Conservation (phyloP, 2,797 vertebrate species). For the Darevskia mixta region DNA sequence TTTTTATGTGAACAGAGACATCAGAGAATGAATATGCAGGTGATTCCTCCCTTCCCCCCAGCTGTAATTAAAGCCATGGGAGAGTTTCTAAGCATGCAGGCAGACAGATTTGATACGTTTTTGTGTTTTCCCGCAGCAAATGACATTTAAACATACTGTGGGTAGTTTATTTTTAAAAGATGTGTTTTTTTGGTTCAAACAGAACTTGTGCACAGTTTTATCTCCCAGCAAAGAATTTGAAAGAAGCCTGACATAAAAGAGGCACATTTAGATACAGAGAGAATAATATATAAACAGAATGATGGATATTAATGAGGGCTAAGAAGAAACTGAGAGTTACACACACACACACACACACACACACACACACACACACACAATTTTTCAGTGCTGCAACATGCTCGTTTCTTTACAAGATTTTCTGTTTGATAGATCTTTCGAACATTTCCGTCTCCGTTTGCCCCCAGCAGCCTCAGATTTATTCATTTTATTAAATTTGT, state of each 20-base stretch:
- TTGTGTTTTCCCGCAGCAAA: background rate
- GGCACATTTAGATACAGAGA: background rate
- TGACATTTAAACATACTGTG: slow-evolving; percentile 10
- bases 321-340: background rate
- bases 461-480: background rate
- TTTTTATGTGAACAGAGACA: background rate
- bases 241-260: background rate
- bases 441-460: background rate
- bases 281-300: slow-evolving; percentile 1
- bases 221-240: background rate
- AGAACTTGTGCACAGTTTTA: slow-evolving; percentile 1
- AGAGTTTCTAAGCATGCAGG: background rate
- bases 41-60: background rate
- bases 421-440: background rate
- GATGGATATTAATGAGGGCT: slow-evolving; percentile 8
- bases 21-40: background rate
- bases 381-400: too few species aligned
- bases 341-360: background rate
- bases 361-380: background rate
- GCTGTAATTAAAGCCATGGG: background rate
- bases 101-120: background rate
- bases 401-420: background rate
- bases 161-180: slow-evolving; percentile 1
- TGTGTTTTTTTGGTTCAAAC: background rate
- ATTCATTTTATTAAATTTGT: too few species aligned